phyloP scores from a whole-genome alignment of 2,113 vertebrate species.

The Chlorocebus sabaeus region DNA sequence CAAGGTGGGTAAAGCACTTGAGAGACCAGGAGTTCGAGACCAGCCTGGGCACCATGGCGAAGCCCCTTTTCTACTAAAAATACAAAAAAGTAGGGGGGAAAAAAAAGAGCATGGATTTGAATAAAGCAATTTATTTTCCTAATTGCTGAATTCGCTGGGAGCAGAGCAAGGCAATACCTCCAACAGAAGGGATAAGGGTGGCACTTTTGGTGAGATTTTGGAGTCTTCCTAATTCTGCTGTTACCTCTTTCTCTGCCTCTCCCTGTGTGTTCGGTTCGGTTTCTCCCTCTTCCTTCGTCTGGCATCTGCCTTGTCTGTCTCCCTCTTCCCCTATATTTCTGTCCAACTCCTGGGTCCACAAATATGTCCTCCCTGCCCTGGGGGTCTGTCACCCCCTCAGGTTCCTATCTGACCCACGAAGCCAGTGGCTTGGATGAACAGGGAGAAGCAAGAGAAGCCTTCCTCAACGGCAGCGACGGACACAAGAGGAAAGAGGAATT shows the following conservation, averaged over 20 bases:
- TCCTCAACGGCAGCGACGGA: constrained; percentile 93
- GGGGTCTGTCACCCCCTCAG: constrained; percentile 72
- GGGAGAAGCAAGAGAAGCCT: constrained; percentile 94
- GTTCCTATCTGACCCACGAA: constrained; percentile 95
- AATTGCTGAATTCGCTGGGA: neutral
- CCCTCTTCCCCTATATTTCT: neutral
- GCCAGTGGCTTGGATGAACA: constrained; percentile 95
- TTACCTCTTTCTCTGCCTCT: constrained; percentile 22
- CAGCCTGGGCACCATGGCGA: too few relatives aligned
- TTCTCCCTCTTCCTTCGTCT: constrained; percentile 1
- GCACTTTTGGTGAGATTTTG: neutral
- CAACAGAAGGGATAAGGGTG: neutral
- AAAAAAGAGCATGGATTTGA: neutral
- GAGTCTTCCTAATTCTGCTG: constrained; percentile 46
- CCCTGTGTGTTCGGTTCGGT: neutral
- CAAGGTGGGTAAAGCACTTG: too few relatives aligned
- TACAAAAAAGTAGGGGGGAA: too few relatives aligned
- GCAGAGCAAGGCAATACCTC: neutral
- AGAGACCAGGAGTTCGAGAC: too few relatives aligned
- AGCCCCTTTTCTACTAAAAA: too few relatives aligned
- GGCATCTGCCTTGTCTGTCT: constrained; percentile 47
- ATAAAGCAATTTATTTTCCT: neutral
- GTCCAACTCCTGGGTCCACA: constrained; percentile 6
- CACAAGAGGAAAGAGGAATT: constrained; percentile 96
- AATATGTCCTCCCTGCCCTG: constrained; percentile 29